These are phyloP conservation scores for Sipha maydis DNA, from an alignment of 2,888 invertebrate genomes.

Conservation along the genomic window DNA sequence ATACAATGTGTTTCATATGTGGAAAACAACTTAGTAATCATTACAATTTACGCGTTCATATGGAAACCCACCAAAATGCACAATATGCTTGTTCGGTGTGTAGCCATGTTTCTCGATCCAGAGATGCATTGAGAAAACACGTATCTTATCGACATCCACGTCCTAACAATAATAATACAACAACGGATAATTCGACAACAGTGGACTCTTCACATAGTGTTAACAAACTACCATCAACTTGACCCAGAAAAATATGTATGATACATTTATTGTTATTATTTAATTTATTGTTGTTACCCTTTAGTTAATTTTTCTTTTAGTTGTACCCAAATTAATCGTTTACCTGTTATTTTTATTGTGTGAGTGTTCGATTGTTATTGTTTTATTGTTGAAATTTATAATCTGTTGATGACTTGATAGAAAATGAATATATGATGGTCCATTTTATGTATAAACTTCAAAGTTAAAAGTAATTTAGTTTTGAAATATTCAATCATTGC, in stretches of 20 bases:
- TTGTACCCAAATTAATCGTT: constrained; percentile 55
- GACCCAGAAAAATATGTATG: constrained; percentile 51
- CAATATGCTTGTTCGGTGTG: constrained; percentile 88
- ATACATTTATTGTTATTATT: constrained; percentile 58
- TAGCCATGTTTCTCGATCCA: constrained; percentile 85
- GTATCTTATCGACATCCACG: constrained; percentile 85
- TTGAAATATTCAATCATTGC: constrained; percentile 1
- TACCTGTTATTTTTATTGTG: constrained; percentile 50
- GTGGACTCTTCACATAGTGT: constrained; percentile 55
- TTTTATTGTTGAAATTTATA: constrained; percentile 58
- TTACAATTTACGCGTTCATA: constrained; percentile 88
- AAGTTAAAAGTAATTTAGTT: constrained; percentile 12
- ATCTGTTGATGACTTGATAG: constrained; percentile 31
- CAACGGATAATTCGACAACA: constrained; percentile 50
- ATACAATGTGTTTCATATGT: constrained; percentile 83
- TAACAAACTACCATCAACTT: constrained; percentile 58
- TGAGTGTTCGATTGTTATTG: constrained; percentile 58
- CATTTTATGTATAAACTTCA: neutral
- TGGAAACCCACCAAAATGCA: constrained; percentile 90
- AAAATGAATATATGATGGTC: constrained; percentile 30
- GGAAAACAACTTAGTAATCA: constrained; percentile 90
- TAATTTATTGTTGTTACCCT: constrained; percentile 61
- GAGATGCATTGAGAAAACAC: constrained; percentile 88
- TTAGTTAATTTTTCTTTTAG: constrained; percentile 59
- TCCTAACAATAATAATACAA: constrained; percentile 48